Evolutionary conservation across 1,140 invertebrate genomes (phyloP).

Genomic region (Monomorium pharaonis): DNA sequence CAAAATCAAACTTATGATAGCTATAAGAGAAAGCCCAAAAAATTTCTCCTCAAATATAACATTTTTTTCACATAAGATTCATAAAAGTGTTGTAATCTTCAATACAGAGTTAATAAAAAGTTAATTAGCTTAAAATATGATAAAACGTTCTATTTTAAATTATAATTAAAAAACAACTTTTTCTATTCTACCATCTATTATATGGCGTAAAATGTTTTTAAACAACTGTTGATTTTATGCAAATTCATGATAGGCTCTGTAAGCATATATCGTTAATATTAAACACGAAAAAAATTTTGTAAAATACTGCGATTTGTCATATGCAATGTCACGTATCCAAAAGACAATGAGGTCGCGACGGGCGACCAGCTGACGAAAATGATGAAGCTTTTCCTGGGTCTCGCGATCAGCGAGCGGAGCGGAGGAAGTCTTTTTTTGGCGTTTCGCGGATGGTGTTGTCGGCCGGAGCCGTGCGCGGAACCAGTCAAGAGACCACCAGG

Average conservation of each 20-base stretch:
- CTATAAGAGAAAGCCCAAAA: neutral
- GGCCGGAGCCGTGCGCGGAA: conserved; percentile 7
- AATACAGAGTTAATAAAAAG: neutral
- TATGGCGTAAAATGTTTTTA: neutral
- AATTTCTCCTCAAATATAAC: neutral
- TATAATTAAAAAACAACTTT: neutral
- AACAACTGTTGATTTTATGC: neutral
- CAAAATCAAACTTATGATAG: neutral
- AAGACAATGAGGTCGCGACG: neutral
- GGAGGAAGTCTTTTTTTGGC: neutral
- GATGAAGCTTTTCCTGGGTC: conserved; percentile 28
- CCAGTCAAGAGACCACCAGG: conserved; percentile 66
- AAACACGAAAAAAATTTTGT: neutral
- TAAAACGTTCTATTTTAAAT: neutral
- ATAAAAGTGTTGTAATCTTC: neutral
- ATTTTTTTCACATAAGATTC: neutral
- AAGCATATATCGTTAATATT: neutral
- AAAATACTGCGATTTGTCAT: neutral
- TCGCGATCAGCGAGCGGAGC: neutral
- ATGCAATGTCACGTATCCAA: neutral
- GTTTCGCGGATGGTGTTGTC: neutral
- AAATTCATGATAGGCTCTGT: neutral
- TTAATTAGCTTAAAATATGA: neutral
- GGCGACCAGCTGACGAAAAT: conserved; percentile 52
- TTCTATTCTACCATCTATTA: neutral